phyloP scores from a whole-genome alignment of 2,113 vertebrate genomes.

The Hippolais icterina region DNA sequence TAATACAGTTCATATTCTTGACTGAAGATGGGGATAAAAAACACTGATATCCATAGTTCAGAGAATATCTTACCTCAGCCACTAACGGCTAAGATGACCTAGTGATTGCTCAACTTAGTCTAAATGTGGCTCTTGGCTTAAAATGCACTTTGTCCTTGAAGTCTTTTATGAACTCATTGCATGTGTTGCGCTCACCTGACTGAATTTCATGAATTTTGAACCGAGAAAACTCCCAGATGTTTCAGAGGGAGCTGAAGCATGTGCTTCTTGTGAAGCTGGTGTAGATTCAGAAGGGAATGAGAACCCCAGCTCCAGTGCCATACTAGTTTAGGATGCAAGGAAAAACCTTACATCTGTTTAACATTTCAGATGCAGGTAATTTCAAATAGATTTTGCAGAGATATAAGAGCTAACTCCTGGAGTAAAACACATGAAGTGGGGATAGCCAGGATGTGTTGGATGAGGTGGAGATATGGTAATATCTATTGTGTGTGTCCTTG shows the following conservation, averaged over 20 bases:
- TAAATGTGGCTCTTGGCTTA: background rate
- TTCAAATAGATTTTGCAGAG: background rate
- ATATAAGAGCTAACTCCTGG: background rate
- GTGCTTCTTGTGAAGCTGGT: background rate
- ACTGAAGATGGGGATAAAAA: background rate
- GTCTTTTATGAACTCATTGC: background rate
- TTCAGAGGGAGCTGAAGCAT: background rate
- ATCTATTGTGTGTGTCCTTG: background rate
- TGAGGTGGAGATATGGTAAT: background rate
- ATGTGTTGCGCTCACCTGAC: background rate
- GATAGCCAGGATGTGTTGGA: background rate
- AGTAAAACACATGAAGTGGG: background rate
- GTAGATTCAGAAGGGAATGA: background rate
- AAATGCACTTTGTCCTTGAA: background rate
- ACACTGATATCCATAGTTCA: background rate
- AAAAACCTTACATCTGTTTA: background rate
- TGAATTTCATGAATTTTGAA: background rate
- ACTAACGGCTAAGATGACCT: background rate
- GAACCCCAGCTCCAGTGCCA: background rate
- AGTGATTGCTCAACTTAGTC: background rate
- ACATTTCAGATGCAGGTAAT: background rate
- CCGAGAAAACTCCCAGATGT: accelerated
- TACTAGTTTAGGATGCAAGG: background rate
- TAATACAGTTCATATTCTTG: background rate
- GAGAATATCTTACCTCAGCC: background rate